Evolutionary conservation across 2,888 invertebrate species (phyloP).

Genomic region (Orthosia gracilis): DNA sequence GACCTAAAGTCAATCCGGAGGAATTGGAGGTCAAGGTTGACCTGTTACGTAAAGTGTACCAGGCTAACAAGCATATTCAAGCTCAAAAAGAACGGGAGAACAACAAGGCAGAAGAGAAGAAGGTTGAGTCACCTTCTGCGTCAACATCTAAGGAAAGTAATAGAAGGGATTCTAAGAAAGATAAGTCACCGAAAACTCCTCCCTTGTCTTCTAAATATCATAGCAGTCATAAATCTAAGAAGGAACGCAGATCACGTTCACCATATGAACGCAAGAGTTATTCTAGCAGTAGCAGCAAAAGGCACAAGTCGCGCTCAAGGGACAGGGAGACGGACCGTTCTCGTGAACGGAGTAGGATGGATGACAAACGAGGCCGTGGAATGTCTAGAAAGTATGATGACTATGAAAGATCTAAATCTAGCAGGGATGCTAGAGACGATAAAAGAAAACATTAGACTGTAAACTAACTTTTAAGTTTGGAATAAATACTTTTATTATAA

Average conservation of each 20-base stretch:
- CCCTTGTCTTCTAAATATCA: slow-evolving; percentile 88
- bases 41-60: slow-evolving; percentile 82
- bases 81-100: slow-evolving; percentile 84
- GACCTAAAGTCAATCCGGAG: slow-evolving; percentile 94
- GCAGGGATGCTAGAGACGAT: slow-evolving; percentile 84
- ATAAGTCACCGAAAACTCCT: slow-evolving; percentile 89
- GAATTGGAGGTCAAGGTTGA: slow-evolving; percentile 87
- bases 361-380: slow-evolving; percentile 82
- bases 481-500: slow-evolving; percentile 39
- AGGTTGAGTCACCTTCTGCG: slow-evolving; percentile 84
- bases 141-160: slow-evolving; percentile 86
- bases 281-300: slow-evolving; percentile 78
- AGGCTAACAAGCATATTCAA: slow-evolving; percentile 87
- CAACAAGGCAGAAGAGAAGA: slow-evolving; percentile 84
- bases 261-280: slow-evolving; percentile 89
- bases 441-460: slow-evolving; percentile 83
- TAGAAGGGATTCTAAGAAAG: slow-evolving; percentile 85
- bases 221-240: slow-evolving; percentile 85
- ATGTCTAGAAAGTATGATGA: slow-evolving; percentile 88
- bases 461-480: slow-evolving; percentile 18
- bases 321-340: slow-evolving; percentile 85
- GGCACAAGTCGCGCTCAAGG: slow-evolving; percentile 87
- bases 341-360: slow-evolving; percentile 81
- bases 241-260: slow-evolving; percentile 86
- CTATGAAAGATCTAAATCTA: slow-evolving; percentile 86